Base-by-base conservation (phyloP, 2,113 vertebrate species). In the Ploceus nigricollis region DNA sequence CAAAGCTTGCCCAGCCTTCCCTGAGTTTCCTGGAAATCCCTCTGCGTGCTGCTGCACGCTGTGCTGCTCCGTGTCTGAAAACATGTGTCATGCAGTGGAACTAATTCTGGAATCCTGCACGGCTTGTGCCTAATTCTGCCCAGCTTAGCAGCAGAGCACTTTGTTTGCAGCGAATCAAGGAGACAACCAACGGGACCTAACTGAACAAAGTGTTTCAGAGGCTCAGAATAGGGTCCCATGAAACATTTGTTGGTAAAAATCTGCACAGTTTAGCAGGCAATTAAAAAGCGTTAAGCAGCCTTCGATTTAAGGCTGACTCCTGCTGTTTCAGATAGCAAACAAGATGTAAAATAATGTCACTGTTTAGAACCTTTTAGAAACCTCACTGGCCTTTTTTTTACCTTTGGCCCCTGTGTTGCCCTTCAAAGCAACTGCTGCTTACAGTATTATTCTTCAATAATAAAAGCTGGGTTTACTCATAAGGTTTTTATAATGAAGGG, bases 91-190 rank as follows among this genome's bases (percentile, higher is more conserved):
- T 39, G 78, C 91, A 76, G 83, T 88, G 91, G 93, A 97, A 96
- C 95, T 79, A 96, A 97, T 96, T 40, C 86, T 91, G 91, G 91
- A 96, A 96, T 96, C 86, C 94, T 88, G 35, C 42, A 5, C 48
- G 61, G 42, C 60, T 73, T 61, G 68, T 66, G 87, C 70, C 65
- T 76, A 68, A 91, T 86, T 92, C 94, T 56, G 63, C 39, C 85
- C 69, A 76, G 87, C 80, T 90, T 70, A 91, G 83, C 76, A 48
- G 71, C 65, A 37, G 60, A 83, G 63, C 51, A 11, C 69, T 95
- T 75, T 27, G 83, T 64, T 69, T 70, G 93, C 79, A 54, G 68
- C 17, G 4, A 33, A 68, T n/a, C 30, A 89, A 82, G 51, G 64
- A 33, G 66, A 76, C 58, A 76, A 30, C 40, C 69, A 3, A 25